Conservation (phyloP, 2,797 vertebrate species). For the Austrolebias charrua region DNA sequence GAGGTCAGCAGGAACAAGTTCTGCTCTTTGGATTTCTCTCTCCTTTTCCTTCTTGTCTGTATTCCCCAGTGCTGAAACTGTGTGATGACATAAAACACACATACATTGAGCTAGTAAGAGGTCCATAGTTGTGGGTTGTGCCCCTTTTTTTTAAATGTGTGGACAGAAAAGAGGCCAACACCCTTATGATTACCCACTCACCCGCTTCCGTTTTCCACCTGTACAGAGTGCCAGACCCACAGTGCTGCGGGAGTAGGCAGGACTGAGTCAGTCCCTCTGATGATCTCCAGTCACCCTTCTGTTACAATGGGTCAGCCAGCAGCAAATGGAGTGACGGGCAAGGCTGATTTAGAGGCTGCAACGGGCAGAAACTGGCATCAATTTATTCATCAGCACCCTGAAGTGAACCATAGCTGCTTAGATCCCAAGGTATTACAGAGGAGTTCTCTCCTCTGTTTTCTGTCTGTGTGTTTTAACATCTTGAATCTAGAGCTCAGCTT, state of each 20-base stretch:
- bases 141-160: slow-evolving; percentile 43
- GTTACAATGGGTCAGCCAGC: slow-evolving; percentile 34
- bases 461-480: background rate
- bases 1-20: slow-evolving; percentile 24
- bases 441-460: slow-evolving; percentile 40
- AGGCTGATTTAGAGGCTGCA: slow-evolving; percentile 19
- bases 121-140: slow-evolving; percentile 67
- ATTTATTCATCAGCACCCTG: slow-evolving; percentile 22
- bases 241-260: slow-evolving; percentile 61
- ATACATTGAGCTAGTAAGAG: slow-evolving; percentile 69
- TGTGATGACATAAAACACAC: slow-evolving; percentile 66
- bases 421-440: slow-evolving; percentile 44
- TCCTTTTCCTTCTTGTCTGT: slow-evolving; percentile 45
- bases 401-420: slow-evolving; percentile 32
- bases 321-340: slow-evolving; percentile 52
- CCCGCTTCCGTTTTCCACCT: slow-evolving; percentile 77
- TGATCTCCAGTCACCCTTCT: slow-evolving; percentile 65
- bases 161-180: slow-evolving; percentile 69
- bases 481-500: slow-evolving; percentile 38
- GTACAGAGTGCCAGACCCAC: slow-evolving; percentile 72
- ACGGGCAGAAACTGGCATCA: slow-evolving; percentile 38
- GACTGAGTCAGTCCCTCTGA: slow-evolving; percentile 66
- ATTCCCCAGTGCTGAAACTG: slow-evolving; percentile 66
- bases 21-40: slow-evolving; percentile 33
- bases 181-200: slow-evolving; percentile 73